Evolutionary conservation across 2,113 vertebrate genomes (phyloP), one percentile per base, ranked within the genome.

Genomic region (Ariopsis seemanni): DNA sequence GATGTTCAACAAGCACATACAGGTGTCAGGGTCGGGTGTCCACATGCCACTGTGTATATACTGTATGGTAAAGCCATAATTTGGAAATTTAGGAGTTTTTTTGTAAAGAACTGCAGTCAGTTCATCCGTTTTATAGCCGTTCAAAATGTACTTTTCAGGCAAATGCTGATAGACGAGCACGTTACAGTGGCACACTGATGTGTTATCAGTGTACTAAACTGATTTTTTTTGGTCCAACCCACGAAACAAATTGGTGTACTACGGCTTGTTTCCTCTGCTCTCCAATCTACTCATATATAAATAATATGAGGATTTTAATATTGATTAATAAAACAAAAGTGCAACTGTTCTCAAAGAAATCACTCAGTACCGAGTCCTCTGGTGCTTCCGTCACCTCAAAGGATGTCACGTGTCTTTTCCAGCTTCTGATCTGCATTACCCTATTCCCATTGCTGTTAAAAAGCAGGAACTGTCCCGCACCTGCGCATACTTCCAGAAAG

Each of bases 401-500:
- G 22, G 1, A 4, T 22, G 74, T 52, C 74, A 6, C 10, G 6
- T 77, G 42, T 22, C 7, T 50, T 75, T 50, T 50, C 42, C 72
- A 75, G 72, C 48, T 52, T 53, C 75, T 78, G 52, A 55, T 27
- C 50, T 78, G 7, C 1, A 1, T 53, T 77, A 52, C 9, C 30
- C 12, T 22, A 53, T 4, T 48, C 25, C 27, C 8, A 77, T 22
- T 77, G 48, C 5, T 52, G 74, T n/a, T 7, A 77, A 52, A 25
- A 25, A n/a, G 74, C 1, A 11, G 30, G 8, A 20, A 55, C 25
- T 57, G 25, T 14, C 50, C 12, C 10, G 14, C 52, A 55, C 52
- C 86, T 87, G 63, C 58, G 69, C 58, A 62, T 84, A 60, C 60
- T 69, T 74, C 30, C 84, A 83, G 60, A 62, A 79, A 52, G 42